Percentiles rank a stretch among this genome's conserved stretches.
These are phyloP conservation scores for Microplitis deprimator DNA, from an alignment of 2,888 invertebrate genomes.

Conservation along the genomic window DNA sequence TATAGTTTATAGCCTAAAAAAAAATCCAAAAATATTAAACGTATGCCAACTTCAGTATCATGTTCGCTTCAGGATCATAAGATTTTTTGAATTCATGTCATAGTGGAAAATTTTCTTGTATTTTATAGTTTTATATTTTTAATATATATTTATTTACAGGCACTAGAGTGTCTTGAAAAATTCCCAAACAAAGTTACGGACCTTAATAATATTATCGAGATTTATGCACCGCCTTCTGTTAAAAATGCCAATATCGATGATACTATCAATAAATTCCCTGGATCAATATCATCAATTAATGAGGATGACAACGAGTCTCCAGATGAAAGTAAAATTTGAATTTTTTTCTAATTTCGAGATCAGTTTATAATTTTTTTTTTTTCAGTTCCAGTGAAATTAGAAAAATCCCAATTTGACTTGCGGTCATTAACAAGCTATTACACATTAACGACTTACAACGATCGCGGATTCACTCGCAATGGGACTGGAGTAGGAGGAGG, in stretches of 20 bases:
- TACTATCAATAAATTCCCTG: slow-evolving; percentile 46
- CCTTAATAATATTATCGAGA: slow-evolving; percentile 58
- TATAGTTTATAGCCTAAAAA: too few relatives aligned
- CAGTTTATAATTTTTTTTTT: not conserved
- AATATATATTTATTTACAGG: slow-evolving; percentile 49
- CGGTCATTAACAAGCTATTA: slow-evolving; percentile 53
- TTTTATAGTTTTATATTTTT: not conserved
- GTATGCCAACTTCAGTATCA: too few relatives aligned
- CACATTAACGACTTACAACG: slow-evolving; percentile 53
- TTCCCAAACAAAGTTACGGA: slow-evolving; percentile 61
- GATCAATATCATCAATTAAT: slow-evolving; percentile 51
- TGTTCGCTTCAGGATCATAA: too few relatives aligned
- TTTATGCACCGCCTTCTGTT: slow-evolving; percentile 55
- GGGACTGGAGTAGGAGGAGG: slow-evolving; percentile 51
- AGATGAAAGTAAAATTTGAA: slow-evolving; percentile 50
- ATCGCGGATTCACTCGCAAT: slow-evolving; percentile 13
- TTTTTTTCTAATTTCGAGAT: slow-evolving; percentile 4
- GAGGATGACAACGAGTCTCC: slow-evolving; percentile 53
- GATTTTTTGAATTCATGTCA: too few relatives aligned
- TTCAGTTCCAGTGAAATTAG: slow-evolving; percentile 39
- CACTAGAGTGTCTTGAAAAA: slow-evolving; percentile 57
- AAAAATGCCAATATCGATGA: slow-evolving; percentile 46
- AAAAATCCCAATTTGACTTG: slow-evolving; percentile 40
- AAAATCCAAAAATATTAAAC: too few relatives aligned
- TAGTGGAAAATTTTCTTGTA: too few relatives aligned